Evolutionary conservation across 2,797 vertebrate species (phyloP).

Genomic region (Sphenopsis melanotis): DNA sequence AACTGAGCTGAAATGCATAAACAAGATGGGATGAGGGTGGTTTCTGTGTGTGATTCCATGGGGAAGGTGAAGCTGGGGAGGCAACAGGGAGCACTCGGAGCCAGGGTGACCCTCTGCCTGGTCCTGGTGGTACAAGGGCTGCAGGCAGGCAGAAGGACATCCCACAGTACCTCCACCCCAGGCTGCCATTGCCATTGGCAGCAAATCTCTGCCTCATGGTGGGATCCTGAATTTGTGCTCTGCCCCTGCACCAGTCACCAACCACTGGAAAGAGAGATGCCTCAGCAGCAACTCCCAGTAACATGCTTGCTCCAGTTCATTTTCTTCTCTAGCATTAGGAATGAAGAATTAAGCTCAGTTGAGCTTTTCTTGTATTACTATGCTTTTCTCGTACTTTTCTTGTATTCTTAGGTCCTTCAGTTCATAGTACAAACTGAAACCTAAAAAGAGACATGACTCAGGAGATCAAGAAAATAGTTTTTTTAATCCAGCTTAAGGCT

Average conservation of each 20-base stretch:
- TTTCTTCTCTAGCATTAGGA: background rate
- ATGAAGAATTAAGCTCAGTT: background rate
- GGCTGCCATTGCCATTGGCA: background rate
- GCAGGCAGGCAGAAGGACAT: accelerated
- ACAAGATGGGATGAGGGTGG: background rate
- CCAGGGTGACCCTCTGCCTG: background rate
- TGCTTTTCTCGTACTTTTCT: background rate
- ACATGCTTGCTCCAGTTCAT: background rate
- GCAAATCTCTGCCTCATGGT: background rate
- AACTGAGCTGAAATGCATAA: background rate
- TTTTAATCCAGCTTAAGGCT: background rate
- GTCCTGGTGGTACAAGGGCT: background rate
- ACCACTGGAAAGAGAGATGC: background rate
- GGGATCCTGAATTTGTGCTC: background rate
- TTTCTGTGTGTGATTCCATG: background rate
- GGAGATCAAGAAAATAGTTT: background rate
- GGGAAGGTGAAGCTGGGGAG: background rate
- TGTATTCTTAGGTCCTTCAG: background rate
- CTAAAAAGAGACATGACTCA: background rate
- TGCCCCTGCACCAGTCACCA: background rate
- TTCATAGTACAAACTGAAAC: background rate
- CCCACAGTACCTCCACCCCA: background rate
- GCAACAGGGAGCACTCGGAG: accelerated
- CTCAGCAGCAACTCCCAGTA: background rate
- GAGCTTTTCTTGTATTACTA: background rate